Evolutionary conservation across 2,888 invertebrate genomes (phyloP).

Genomic region (Ophion slaviceki): DNA sequence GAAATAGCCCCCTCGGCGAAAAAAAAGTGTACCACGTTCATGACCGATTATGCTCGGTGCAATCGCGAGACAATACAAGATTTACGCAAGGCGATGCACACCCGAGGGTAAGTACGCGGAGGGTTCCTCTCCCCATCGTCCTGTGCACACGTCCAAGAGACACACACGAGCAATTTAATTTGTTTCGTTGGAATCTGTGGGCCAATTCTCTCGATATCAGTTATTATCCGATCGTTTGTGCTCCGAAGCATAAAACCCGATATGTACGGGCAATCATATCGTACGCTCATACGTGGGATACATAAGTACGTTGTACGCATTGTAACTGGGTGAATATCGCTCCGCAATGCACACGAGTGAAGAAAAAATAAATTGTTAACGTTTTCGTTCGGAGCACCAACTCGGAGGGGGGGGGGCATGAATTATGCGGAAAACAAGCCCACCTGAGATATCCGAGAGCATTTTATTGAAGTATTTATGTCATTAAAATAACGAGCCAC

Average conservation of each 20-base stretch:
- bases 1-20: slow-evolving; percentile 25
- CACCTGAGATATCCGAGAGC: not conserved
- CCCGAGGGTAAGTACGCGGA: slow-evolving; percentile 4
- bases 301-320: slow-evolving; percentile 17
- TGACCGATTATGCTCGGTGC: slow-evolving; percentile 50
- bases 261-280: slow-evolving; percentile 29
- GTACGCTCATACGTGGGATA: not conserved
- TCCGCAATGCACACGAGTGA: slow-evolving; percentile 14
- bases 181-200: slow-evolving; percentile 22
- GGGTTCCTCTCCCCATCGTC: slow-evolving; percentile 8
- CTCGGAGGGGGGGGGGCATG: not conserved
- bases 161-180: slow-evolving; percentile 40
- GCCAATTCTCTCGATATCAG: slow-evolving; percentile 60
- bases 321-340: slow-evolving; percentile 8
- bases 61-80: slow-evolving; percentile 42
- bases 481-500: slow-evolving; percentile 36
- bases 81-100: slow-evolving; percentile 26
- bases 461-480: slow-evolving; percentile 34
- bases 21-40: slow-evolving; percentile 65
- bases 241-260: slow-evolving; percentile 48
- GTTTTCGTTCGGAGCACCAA: slow-evolving; percentile 30
- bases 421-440: slow-evolving; percentile 15
- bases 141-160: slow-evolving; percentile 7
- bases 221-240: slow-evolving; percentile 65
- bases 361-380: slow-evolving; percentile 43